Base-by-base conservation (phyloP, 2,888 invertebrate species). In the Melieria omissa region DNA sequence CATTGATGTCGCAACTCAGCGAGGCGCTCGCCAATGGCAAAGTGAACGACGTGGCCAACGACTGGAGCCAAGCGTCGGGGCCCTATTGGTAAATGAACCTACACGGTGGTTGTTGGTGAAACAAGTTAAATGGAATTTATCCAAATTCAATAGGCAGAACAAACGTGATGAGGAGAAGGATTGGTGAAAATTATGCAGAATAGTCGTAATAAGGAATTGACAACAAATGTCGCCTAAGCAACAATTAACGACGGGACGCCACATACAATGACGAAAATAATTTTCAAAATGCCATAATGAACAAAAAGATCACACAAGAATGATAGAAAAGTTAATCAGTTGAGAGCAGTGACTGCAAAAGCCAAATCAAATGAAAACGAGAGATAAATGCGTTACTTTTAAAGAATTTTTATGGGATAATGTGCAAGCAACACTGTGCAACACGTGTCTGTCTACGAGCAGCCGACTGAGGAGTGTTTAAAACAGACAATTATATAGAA, bases 71-170 rank as follows among this genome's bases (percentile, higher is more conserved):
- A 57, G 82, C 80, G 64, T 70, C 80, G 7, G 83, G 82, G 65
- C 84, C 85, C 8, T 84, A 85, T 77, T 85, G 85, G 84, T 84
- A 81, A 77, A 76, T 9, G 70, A 62, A 45, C 54, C 64, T 69
- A 14, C 16, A 63, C 62, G 55, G 54, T 69, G 52, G 60, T 60
- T 67, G 60, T 67, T 67, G 67, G 67, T 67, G 67, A 67, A 44
- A 14, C 44, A 57, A 67, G 60, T 47, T 67, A 52, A 60, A 49
- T 52, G 60, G 61, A 49, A 67, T 67, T 61, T 67, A 58, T 60
- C 61, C 67, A 67, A 67, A 67, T 67, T 67, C 60, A 67, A 61
- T 16, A 67, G 67, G 60, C 67, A 67, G 52, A 49, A 58, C 49
- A 60, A 60, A 49, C 67, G 47, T 41, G 52, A 9, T 52, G 49